These are phyloP conservation scores for Stegodyphus dumicola DNA, from an alignment of 1,140 invertebrate genomes.

Conservation along the genomic window DNA sequence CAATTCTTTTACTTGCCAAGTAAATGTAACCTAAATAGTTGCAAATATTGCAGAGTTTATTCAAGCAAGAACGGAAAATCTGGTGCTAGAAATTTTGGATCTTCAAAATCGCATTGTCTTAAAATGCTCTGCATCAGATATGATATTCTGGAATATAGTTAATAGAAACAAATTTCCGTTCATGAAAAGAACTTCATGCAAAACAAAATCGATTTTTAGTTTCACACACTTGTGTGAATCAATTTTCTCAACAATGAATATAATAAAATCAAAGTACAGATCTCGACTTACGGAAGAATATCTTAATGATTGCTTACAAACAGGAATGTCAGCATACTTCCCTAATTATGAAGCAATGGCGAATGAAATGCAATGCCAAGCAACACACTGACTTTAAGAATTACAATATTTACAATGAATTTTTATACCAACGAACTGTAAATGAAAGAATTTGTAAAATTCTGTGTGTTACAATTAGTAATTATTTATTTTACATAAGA, in stretches of 20 bases:
- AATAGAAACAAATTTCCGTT: neutral
- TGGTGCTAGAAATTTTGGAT: neutral
- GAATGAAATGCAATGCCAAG: neutral
- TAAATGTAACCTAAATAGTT: too few species aligned
- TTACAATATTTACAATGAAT: neutral
- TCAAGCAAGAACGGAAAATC: neutral
- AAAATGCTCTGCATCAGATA: neutral
- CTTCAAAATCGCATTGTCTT: neutral
- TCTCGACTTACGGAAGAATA: conserved; percentile 3
- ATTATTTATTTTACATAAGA: too few species aligned
- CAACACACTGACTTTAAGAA: neutral
- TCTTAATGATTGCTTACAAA: neutral
- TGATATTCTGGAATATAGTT: neutral
- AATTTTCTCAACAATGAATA: neutral
- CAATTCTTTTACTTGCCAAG: too few species aligned
- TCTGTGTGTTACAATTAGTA: too few species aligned
- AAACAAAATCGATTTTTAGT: neutral
- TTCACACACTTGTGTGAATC: conserved; percentile 2
- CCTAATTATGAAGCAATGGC: neutral
- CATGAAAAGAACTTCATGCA: neutral
- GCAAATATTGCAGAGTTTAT: neutral
- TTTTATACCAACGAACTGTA: neutral
- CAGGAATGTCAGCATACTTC: neutral
- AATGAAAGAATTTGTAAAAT: too few species aligned
- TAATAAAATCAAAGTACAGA: conserved; percentile 3